A percentile compares a stretch with the other conserved stretches of the same genome.
These are phyloP conservation scores for Leptinotarsa tumamoca DNA, from an alignment of 2,888 invertebrate species.

Conservation along the genomic window DNA sequence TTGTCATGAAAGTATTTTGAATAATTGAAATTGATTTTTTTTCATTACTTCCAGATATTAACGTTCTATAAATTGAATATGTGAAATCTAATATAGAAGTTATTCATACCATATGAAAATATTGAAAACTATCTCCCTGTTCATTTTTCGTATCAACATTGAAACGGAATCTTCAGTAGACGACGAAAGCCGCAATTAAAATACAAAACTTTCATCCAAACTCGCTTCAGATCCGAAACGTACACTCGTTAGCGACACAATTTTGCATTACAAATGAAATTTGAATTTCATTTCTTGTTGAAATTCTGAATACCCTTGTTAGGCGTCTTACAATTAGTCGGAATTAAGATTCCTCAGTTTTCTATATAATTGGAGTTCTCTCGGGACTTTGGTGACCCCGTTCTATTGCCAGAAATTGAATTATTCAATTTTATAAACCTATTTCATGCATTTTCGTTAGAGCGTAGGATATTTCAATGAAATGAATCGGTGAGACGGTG, in stretches of 20 bases:
- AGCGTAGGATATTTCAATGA: no score
- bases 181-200: not conserved
- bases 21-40: no score
- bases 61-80: no score
- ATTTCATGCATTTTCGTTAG: not conserved
- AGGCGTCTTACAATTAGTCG: conserved; percentile 14
- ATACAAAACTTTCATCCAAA: conserved; percentile 16
- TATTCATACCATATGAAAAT: no score
- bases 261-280: conserved; percentile 13
- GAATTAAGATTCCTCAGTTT: conserved; percentile 4
- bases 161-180: no score
- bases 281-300: not conserved
- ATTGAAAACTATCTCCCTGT: no score
- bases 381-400: not conserved
- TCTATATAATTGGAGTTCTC: conserved; percentile 8
- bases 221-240: not conserved
- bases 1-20: no score
- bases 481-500: no score
- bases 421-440: not conserved
- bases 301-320: conserved; percentile 9
- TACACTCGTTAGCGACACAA: not conserved
- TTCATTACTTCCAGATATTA: no score
- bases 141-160: no score
- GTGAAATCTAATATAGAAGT: no score
- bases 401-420: conserved; percentile 1